Base-by-base conservation (phyloP, 2,113 vertebrate species). In the Pteronura brasiliensis region DNA sequence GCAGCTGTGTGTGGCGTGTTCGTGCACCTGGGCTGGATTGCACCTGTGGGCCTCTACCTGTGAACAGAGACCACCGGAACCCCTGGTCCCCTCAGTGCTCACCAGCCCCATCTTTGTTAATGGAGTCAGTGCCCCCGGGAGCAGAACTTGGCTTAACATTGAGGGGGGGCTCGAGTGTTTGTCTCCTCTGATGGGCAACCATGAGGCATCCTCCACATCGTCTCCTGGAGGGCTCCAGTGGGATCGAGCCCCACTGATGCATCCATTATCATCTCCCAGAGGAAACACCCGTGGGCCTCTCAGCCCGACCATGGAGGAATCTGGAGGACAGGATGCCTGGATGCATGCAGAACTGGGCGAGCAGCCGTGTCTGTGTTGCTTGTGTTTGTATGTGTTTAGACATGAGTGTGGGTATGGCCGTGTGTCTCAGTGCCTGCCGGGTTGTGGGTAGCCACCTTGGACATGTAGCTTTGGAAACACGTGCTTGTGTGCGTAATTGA, bases 121-220 rank as follows among this genome's bases (percentile, higher is more conserved):
- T 31, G 72, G n/a, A 47, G 29, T 59, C 25, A 1, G 4, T 0
- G 25, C 11, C 61, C 61, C 23, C 0, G 2, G 63, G 36, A 49
- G 36, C 17, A 49, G 72, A 13, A 79, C 57, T 65, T 8, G 0
- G n/a, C 81, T 61, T 34, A 9, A 67, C 77, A 34, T 71, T n/a
- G 69, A 25, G 0, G 0, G 0, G 0, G 42, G 25, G n/a, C 39
- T 1, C 27, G 34, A 23, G 72, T 47, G 3, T 29, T 27, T 72
- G 10, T n/a, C 34, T 25, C 31, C 67, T 13, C 21, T 9, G 67
- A 44, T 52, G 27, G 61, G 69, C 3, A 20, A 1, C 13, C 6
- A 21, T 9, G 42, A 25, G 18, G n/a, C 6, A 0, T 25, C 6
- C 4, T 15, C 67, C 10, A 0, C 2, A 0, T 29, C 0, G 1